Base-by-base conservation (phyloP, 1,140 invertebrate species). In the Habropoda laboriosa region DNA sequence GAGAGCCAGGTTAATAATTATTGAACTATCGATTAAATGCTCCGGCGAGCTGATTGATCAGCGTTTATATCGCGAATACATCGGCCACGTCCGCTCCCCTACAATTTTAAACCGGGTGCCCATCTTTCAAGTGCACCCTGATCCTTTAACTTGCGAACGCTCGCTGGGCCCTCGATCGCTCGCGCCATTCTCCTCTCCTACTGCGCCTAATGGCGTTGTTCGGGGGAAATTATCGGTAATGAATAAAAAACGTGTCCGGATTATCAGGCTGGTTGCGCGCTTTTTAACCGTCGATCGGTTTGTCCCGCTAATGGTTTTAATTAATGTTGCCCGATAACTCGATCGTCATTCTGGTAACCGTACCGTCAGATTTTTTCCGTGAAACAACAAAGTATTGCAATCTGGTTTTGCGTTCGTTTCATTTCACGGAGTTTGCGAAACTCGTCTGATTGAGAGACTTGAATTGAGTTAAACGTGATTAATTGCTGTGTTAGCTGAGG, bases 21-120 rank as follows among this genome's bases (percentile, higher is more conserved):
- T 88, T 80, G 53, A 83, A 76, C 86, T 80, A 86, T 87, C 88
- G 89, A 91, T 91, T 91, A 91, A 90, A 88, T 80, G 83, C 68
- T 77, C 82, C 79, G 83, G 72, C 85, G 74, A 57, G 82, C 85
- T 90, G 88, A 91, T 89, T 86, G 89, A 90, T 90, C 85, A 88
- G 86, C 80, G 85, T 86, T 87, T 76, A 83, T 87, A 90, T 85
- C 86, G 80, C 78, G 87, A 83, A 60, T 82, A 85, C 80, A 88
- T 89, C 87, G 81, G 83, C 79, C 81, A 76, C 76, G 82, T 81
- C 82, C 76, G 82, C 78, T 85, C 86, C 49, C 84, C 85, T 86
- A 87, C 85, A 86, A 86, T 86, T 86, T 86, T 74, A 58, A 82
- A 85, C 83, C 83, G 63, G 83, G 81, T 64, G 66, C 83, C 70